Conservation (phyloP, 2,888 invertebrate species). For the Leptopilina syphax region DNA sequence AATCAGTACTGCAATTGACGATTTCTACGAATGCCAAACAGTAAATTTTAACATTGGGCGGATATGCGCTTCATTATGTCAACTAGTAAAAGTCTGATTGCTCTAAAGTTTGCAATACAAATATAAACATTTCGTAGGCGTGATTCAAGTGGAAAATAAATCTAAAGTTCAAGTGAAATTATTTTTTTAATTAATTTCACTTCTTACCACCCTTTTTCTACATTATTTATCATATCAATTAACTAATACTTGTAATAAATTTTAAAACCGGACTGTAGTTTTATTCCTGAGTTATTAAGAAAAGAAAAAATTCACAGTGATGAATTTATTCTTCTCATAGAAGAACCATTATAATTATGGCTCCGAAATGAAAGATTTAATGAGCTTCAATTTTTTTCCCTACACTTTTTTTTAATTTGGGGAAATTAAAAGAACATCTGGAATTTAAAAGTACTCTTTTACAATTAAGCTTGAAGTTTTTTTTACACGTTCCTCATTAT, state of each 20-base stretch:
- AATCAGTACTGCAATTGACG: background rate
- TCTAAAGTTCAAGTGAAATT: background rate
- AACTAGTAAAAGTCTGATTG: background rate
- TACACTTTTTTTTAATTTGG: background rate
- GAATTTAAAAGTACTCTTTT: background rate
- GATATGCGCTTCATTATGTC: slow-evolving; percentile 54
- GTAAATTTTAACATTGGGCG: slow-evolving; percentile 39
- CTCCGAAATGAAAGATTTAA: background rate
- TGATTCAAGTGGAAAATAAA: slow-evolving; percentile 11
- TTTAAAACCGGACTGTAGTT: too few relatives aligned
- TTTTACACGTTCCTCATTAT: slow-evolving; percentile 24
- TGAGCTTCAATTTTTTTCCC: background rate
- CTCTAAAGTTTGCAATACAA: background rate
- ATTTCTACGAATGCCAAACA: slow-evolving; percentile 21
- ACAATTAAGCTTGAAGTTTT: background rate
- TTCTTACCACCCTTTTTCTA: too few relatives aligned
- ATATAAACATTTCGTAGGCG: background rate
- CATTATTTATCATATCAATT: too few relatives aligned
- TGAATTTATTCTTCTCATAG: too few relatives aligned
- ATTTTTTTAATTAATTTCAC: too few relatives aligned
- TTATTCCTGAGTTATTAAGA: too few relatives aligned
- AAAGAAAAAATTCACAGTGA: too few relatives aligned
- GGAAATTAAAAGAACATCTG: slow-evolving; percentile 17
- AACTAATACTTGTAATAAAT: too few relatives aligned
- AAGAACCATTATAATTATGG: background rate